Evolutionary conservation across 2,888 invertebrate genomes (phyloP), one percentile per base, ranked within the genome.

Genomic region (Synanthedon vespiformis): DNA sequence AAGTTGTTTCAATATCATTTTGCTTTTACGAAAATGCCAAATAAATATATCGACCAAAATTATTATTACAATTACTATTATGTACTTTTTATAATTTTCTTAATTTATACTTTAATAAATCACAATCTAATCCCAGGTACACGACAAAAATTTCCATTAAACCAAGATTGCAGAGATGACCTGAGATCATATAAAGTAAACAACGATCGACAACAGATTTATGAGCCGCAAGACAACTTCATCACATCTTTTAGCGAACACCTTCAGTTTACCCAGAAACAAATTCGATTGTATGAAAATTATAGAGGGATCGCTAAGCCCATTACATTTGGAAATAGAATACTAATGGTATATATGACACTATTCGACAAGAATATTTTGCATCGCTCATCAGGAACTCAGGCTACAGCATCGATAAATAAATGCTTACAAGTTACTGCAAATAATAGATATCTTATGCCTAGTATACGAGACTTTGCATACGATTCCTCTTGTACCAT

Each of bases 371-470:
- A 80, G 51, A 61, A 60, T 53, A 62, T 55, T 54, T 62, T 51
- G 22, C 61, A 54, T 56, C 68, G 64, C 27, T 64, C 69, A 41
- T 76, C 75, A 40, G 76, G 77, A 40, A 79, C 86, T 18, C 86
- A 87, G 61, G 86, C 86, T n/a, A 83, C 85, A 49, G 84, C 80
- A 55, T 77, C 77, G 10, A 65, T 87, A 40, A 86, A 87, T 61
- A 87, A 87, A 68, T 83, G 84, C 59, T 67, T 85, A 54, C 86
- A 87, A 71, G 79, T 74, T 41, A 4, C 44, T 44, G 14, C 13
- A 44, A 12, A 44, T 6, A 12, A 56, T 41, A 44, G 44, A n/a
- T 44, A 44, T 44, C 13, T 14, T 13, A n/a, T 44, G 44, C 12
- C 44, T 14, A 57, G 54, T 48, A 52, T 22, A 40, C 53, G 48